Evolutionary conservation across 2,113 vertebrate species (phyloP).

Genomic region (Dolichallabes microphthalmus): DNA sequence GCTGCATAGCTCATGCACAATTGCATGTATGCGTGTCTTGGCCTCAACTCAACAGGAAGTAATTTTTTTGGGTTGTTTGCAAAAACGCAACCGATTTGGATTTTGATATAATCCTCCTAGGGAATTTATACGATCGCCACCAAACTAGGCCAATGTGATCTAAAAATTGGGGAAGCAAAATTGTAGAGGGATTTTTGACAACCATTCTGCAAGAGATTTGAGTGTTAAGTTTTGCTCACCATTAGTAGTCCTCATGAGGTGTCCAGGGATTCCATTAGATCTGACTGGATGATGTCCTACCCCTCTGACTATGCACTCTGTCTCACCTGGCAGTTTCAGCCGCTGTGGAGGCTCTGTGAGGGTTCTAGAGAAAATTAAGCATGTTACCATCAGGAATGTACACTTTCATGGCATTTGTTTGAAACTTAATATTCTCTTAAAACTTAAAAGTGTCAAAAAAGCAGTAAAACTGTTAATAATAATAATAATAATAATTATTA

Average conservation of each 20-base stretch:
- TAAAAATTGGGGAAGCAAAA: no score
- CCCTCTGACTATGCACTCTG: constrained; percentile 63
- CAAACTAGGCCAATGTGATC: no score
- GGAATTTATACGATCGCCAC: no score
- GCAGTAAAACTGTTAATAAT: not conserved
- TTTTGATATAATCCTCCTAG: no score
- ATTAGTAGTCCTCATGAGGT: constrained; percentile 69
- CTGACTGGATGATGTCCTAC: constrained; percentile 72
- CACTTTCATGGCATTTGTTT: not conserved
- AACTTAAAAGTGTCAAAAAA: no score
- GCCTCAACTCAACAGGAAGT: no score
- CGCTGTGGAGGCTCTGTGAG: constrained; percentile 65
- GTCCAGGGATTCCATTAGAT: constrained; percentile 72
- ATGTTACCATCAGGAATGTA: constrained; percentile 3
- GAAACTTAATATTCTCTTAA: no score
- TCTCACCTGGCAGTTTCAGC: constrained; percentile 74
- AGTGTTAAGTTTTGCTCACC: constrained; percentile 60
- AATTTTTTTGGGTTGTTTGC: no score
- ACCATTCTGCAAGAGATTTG: constrained; percentile 64
- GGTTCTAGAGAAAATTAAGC: constrained; percentile 59
- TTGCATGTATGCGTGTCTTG: no score
- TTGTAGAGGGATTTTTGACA: no score
- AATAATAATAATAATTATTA: not conserved
- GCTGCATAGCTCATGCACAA: no score
- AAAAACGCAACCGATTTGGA: no score